Evolutionary conservation across 2,888 invertebrate genomes (phyloP), one percentile per base, ranked within the genome.

Genomic region (Campoletis raptor): DNA sequence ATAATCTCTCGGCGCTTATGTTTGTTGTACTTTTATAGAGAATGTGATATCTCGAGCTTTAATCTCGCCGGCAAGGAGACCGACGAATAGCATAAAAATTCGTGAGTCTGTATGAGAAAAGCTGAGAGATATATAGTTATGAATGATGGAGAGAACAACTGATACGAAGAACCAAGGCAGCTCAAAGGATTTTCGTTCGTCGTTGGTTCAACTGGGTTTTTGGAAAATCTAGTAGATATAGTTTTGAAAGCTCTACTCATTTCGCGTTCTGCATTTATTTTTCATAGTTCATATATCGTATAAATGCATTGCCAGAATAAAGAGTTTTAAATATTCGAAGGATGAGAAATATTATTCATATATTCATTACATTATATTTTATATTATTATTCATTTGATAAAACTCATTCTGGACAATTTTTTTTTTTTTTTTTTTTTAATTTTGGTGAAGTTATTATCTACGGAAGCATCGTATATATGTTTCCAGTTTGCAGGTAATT

Each of bases 1-100:
- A 57, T 79, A 42, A 36, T 18, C 66, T 45, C 48, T 48, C 52
- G 77, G 2, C 24, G 37, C 52, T 67, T 67, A 66, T 52, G 30
- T 40, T 66, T 10, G 48, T 42, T 52, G 57, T 57, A 57, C 37
- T 64, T 9, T 21, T 30, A 52, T 15, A 72, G 70, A 52, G 40
- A 57, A 74, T 30, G 30, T 37, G 81, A 48, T 21, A 77, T 61
- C 37, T 67, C 73, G 36, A 83, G 85, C 72, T 84, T 84, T 84
- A 86, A 86, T 81, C 84, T 84, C 70, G 18, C 30, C 54, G 42
- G 45, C 54, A 61, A 45, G 30, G n/a, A 74, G 67, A 30, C 21
- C 52, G 45, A 42, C 40, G 9, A 24, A 61, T 54, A 83, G 72
- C 72, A 24, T 9, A 73, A 79, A 66, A 67, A 67, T 67, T 52